Conservation (phyloP, 2,113 vertebrate genomes). For the Rhinopomastus cyanomelas region DNA sequence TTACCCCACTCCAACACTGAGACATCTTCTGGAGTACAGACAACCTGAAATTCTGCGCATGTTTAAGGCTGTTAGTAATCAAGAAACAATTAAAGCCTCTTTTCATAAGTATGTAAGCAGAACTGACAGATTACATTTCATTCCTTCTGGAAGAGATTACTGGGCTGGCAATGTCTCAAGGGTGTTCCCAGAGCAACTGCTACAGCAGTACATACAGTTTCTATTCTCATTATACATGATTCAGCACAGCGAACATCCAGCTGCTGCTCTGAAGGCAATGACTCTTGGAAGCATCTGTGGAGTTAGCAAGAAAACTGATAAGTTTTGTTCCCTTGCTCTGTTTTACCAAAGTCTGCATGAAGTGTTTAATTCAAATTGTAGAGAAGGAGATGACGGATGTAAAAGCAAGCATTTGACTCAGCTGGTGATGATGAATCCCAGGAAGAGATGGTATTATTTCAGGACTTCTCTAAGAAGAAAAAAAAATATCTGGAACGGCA, state of each 20-base stretch:
- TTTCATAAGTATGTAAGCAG: background rate
- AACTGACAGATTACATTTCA: slow-evolving; percentile 5
- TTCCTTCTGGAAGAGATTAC: background rate
- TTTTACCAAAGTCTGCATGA: background rate
- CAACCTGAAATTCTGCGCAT: background rate
- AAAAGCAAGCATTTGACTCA: background rate
- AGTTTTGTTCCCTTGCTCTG: background rate
- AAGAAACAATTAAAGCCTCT: background rate
- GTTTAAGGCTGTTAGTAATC: background rate
- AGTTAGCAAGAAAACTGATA: background rate
- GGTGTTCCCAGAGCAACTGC: background rate
- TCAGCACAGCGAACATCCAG: slow-evolving; percentile 39
- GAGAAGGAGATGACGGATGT: background rate
- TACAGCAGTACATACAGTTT: background rate
- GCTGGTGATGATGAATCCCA: background rate
- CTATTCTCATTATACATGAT: slow-evolving; percentile 13
- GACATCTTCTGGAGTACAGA: background rate
- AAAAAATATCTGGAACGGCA: background rate
- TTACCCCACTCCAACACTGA: background rate
- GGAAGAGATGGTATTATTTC: background rate
- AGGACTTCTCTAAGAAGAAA: background rate
- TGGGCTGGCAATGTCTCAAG: background rate
- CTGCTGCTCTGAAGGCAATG: background rate
- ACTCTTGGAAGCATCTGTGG: background rate
- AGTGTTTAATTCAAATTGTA: background rate